These are phyloP conservation scores for Oxytorus armatus DNA, from an alignment of 2,888 invertebrate genomes.

Conservation along the genomic window DNA sequence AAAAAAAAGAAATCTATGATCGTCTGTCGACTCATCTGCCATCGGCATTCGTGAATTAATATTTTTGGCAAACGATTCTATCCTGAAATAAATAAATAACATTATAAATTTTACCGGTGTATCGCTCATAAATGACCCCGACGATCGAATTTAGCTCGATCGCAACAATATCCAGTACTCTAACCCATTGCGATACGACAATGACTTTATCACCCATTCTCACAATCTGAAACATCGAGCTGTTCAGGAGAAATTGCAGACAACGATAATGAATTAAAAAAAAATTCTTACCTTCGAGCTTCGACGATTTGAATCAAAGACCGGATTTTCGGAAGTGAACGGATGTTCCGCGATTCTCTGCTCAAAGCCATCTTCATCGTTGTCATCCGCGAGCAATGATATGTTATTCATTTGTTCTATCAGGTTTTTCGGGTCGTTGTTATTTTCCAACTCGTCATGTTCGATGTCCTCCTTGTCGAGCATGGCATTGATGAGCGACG, in stretches of 20 bases:
- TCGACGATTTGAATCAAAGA: conserved; percentile 87
- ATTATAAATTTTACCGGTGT: conserved; percentile 92
- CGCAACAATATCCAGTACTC: conserved; percentile 90
- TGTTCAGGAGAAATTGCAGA: neutral
- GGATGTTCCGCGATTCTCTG: conserved; percentile 87
- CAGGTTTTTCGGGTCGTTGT: conserved; percentile 85
- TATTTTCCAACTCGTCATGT: conserved; percentile 83
- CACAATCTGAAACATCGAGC: conserved; percentile 71
- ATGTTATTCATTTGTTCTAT: conserved; percentile 88
- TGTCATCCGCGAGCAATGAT: conserved; percentile 83
- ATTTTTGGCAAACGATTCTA: no score
- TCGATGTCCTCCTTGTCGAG: conserved; percentile 83
- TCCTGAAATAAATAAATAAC: no score
- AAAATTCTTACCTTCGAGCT: conserved; percentile 87
- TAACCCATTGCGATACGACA: conserved; percentile 97
- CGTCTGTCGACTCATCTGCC: no score
- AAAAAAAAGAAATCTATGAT: no score
- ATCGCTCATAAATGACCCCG: conserved; percentile 85
- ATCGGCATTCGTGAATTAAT: no score
- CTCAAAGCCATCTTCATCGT: conserved; percentile 80
- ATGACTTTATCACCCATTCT: conserved; percentile 89
- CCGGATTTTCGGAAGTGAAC: conserved; percentile 89
- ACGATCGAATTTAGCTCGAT: conserved; percentile 87
- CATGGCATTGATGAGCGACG: conserved; percentile 91
- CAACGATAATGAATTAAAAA: neutral